Percentiles rank a stretch among this genome's conserved stretches.
Evolutionary conservation across 2,797 vertebrate species (phyloP).

Genomic region (Pelochelys cantorii): DNA sequence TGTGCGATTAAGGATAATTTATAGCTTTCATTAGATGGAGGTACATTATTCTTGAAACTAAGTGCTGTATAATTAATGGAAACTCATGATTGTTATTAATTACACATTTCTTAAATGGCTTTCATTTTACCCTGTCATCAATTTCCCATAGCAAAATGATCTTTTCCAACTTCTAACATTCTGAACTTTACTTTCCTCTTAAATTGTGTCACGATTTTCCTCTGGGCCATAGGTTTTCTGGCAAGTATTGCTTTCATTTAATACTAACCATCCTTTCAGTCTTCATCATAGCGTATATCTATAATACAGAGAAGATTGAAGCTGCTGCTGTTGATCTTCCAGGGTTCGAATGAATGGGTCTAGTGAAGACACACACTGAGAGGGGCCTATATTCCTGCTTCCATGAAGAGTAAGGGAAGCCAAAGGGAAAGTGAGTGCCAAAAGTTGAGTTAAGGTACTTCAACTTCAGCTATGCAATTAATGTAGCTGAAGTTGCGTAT

Average conservation of each 20-base stretch:
- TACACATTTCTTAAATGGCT: slow-evolving; percentile 36
- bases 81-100: slow-evolving; percentile 54
- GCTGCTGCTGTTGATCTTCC: too few species aligned
- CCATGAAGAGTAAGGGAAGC: too few species aligned
- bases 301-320: too few species aligned
- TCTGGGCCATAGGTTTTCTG: neutral
- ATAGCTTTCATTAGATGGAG: slow-evolving; percentile 60
- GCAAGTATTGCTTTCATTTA: slow-evolving; percentile 26
- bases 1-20: slow-evolving; percentile 43
- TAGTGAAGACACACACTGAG: too few species aligned
- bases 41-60: slow-evolving; percentile 29
- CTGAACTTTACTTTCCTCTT: slow-evolving; percentile 43
- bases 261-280: neutral
- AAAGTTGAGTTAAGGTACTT: too few species aligned
- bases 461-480: too few species aligned
- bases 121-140: slow-evolving; percentile 51
- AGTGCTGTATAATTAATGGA: slow-evolving; percentile 52
- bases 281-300: neutral
- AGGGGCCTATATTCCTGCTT: too few species aligned
- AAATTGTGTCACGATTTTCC: slow-evolving; percentile 55
- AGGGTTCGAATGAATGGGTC: too few species aligned
- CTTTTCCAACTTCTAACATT: slow-evolving; percentile 3
- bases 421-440: too few species aligned
- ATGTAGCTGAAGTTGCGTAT: too few species aligned
- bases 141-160: slow-evolving; percentile 53